These are phyloP conservation scores for Boleophthalmus pectinirostris DNA, from an alignment of 2,113 vertebrate genomes.

Conservation along the genomic window DNA sequence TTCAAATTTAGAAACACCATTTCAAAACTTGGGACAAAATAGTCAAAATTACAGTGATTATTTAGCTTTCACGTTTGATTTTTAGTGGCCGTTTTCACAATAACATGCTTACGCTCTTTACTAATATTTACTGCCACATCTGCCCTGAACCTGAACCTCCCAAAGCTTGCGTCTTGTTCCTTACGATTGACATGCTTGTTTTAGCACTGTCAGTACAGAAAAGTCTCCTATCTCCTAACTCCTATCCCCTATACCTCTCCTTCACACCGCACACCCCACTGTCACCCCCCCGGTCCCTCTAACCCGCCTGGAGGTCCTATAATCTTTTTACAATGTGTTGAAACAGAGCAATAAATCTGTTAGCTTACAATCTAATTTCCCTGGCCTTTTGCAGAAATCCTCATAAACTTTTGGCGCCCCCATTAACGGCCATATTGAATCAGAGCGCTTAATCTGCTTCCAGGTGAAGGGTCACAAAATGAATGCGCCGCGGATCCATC, in stretches of 20 bases:
- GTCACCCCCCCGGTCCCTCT: constrained; percentile 81
- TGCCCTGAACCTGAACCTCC: constrained; percentile 21
- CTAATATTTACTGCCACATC: constrained; percentile 46
- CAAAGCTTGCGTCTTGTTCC: constrained; percentile 49
- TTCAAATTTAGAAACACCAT: no score
- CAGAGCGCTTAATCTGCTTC: constrained; percentile 98
- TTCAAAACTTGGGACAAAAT: no score
- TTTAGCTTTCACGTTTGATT: no score
- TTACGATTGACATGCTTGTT: constrained; percentile 66
- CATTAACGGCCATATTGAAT: constrained; percentile 94
- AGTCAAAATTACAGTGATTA: not conserved
- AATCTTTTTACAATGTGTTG: constrained; percentile 99
- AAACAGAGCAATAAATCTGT: constrained; percentile 99
- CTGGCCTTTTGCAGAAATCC: constrained; percentile 99
- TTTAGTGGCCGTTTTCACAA: not conserved
- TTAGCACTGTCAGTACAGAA: constrained; percentile 67
- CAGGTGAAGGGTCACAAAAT: constrained; percentile 99
- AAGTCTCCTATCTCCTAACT: constrained; percentile 51
- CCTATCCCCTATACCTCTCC: constrained; percentile 45
- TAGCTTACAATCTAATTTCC: constrained; percentile 99
- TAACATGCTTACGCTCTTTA: constrained; percentile 32
- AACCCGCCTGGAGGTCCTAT: constrained; percentile 91
- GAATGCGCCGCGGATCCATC: constrained; percentile 99
- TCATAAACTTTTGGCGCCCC: constrained; percentile 94
- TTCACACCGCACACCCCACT: constrained; percentile 45